phyloP scores from a whole-genome alignment of 2,113 vertebrate genomes.

The Ptilonorhynchus violaceus region DNA sequence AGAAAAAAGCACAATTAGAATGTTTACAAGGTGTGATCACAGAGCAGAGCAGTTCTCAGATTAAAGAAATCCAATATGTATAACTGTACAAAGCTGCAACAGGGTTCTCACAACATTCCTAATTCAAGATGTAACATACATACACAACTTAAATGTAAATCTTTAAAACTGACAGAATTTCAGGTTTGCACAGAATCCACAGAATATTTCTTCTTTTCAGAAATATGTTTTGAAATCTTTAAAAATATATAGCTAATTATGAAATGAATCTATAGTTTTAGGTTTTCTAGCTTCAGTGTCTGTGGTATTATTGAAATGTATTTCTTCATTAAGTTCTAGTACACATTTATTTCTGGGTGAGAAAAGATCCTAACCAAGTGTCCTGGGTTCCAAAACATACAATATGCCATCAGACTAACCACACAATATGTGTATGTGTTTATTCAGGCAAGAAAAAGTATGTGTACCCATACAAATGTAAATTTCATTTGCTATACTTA shows the following conservation, averaged over 20 bases:
- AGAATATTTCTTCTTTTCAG: neutral
- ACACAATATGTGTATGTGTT: neutral
- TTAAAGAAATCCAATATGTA: neutral
- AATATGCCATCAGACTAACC: neutral
- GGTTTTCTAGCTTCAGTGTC: accelerated
- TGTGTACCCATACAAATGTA: neutral
- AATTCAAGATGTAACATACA: neutral
- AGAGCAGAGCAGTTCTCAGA: neutral
- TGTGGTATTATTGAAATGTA: neutral
- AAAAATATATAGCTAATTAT: neutral
- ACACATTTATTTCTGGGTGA: neutral
- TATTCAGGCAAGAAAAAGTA: neutral
- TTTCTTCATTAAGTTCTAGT: neutral
- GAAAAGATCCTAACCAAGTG: neutral
- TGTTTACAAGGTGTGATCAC: neutral
- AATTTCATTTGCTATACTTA: neutral
- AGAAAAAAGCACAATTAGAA: neutral
- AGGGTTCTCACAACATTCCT: neutral
- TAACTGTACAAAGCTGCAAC: neutral
- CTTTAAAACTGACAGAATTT: neutral
- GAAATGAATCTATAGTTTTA: neutral
- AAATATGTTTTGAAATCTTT: neutral
- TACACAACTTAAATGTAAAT: neutral
- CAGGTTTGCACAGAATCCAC: neutral
- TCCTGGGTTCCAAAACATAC: neutral